These are phyloP conservation scores for Nautilus pompilius DNA, from an alignment of 1,140 invertebrate genomes.

Conservation along the genomic window DNA sequence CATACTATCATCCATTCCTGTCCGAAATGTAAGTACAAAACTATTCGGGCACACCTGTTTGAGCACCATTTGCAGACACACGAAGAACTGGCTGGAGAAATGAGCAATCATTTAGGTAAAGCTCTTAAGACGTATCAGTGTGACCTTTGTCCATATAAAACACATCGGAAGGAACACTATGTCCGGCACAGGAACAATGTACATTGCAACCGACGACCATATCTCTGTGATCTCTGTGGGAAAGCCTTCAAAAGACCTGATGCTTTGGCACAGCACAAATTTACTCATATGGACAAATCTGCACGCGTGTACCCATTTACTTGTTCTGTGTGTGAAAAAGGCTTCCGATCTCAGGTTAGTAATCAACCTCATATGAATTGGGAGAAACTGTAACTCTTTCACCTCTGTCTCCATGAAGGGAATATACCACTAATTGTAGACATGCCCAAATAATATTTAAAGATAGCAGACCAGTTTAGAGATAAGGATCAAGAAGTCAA, in stretches of 20 bases:
- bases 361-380: background rate
- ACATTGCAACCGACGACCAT: conserved; percentile 50
- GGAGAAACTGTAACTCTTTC: background rate
- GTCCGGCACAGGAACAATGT: conserved; percentile 51
- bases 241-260: conserved; percentile 56
- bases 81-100: background rate
- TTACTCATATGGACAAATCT: conserved; percentile 36
- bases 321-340: conserved; percentile 51
- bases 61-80: conserved; percentile 33
- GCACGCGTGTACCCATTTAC: conserved; percentile 29
- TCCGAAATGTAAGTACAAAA: conserved; percentile 36
- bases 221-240: conserved; percentile 55
- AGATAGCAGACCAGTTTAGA: no score
- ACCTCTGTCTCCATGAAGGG: no score
- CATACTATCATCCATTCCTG: conserved; percentile 15
- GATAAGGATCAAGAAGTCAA: no score
- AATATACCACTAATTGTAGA: no score
- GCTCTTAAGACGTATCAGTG: conserved; percentile 27
- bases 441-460: no score
- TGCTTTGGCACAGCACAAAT: conserved; percentile 50
- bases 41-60: conserved; percentile 24
- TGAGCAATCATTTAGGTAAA: background rate
- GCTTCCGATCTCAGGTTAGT: conserved; percentile 51
- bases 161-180: conserved; percentile 50
- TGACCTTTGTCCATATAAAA: conserved; percentile 45